Base-by-base conservation (phyloP, 2,888 invertebrate species). In the Mongoloraphidia duomilia region DNA sequence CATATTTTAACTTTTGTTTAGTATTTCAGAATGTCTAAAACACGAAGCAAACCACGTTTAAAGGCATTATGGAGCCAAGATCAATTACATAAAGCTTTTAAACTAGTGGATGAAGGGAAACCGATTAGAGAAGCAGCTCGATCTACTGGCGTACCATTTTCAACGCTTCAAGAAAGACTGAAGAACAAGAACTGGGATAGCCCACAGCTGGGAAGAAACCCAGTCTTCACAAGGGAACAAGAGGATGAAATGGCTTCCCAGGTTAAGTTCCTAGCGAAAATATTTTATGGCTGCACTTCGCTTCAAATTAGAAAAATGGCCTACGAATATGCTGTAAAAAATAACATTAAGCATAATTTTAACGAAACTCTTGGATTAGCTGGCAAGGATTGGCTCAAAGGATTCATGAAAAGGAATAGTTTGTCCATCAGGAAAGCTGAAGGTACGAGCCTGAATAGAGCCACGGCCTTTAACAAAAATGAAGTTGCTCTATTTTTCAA, bases 401-500 rank as follows among this genome's bases (percentile, higher is more conserved):
- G 41, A n/a, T 41, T 41, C 14, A 10, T 41, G n/a, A 41, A 41
- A 17, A 17, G 17, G 17, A 17, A 17, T 17, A 17, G 48, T 49
- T 17, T 17, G 17, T 17, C 17, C 17, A 17, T 17, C 17, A 17
- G 17, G 17, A 17, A 17, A 17, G 17, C 60, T 12, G 60, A 61
- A 50, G 59, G 57, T 38, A 61, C 58, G 4, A 60, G 58, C 46
- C 52, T 62, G 9, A 59, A 60, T 47, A 43, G 60, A 13, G 53
- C 58, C 34, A 53, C 52, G 34, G 57, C 56, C 43, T 62, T 63
- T 47, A 62, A 57, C 46, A 57, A 54, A 49, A 38, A 50, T 33
- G 58, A 60, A 50, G 53, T 62, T 3, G 39, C 52, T 26, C 40
- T 49, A 14, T 62, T 61, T 49, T 61, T 54, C 49, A 49, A 50